Conservation (phyloP, 2,113 vertebrate genomes). For the Tenrec ecaudatus region DNA sequence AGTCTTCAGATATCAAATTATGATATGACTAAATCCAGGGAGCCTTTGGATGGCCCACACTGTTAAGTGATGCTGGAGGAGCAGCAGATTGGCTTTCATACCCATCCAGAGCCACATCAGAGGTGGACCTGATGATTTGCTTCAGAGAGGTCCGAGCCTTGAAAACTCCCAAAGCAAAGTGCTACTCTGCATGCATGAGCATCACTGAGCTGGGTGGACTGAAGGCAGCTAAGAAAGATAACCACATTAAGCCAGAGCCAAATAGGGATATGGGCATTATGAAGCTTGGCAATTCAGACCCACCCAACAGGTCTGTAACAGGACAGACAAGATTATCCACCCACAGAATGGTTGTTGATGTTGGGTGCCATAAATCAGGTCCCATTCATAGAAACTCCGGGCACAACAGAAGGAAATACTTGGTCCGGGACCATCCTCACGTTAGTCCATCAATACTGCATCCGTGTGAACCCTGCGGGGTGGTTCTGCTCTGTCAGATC, state of each 20-base stretch:
- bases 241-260: not conserved
- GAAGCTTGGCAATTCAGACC: not conserved
- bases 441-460: not conserved
- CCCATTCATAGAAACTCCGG: too few relatives aligned
- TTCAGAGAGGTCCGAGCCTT: not conserved
- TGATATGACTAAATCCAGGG: not conserved
- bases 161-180: not conserved
- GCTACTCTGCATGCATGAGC: not conserved
- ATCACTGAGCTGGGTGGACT: too few relatives aligned
- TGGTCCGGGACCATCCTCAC: too few relatives aligned
- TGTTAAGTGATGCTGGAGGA: too few relatives aligned
- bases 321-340: not conserved
- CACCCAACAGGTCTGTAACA: not conserved
- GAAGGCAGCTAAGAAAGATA: not conserved
- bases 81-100: not conserved
- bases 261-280: accelerated
- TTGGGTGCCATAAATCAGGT: too few relatives aligned
- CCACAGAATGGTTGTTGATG: not conserved
- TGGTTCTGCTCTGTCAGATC: not conserved
- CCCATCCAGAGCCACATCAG: not conserved
- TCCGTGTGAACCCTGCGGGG: not conserved
- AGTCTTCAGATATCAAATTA: too few relatives aligned
- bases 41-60: not conserved
- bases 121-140: not conserved
- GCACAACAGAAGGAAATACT: too few relatives aligned